Conservation (phyloP, 2,797 vertebrate genomes). For the Hafferia zeledoni region DNA sequence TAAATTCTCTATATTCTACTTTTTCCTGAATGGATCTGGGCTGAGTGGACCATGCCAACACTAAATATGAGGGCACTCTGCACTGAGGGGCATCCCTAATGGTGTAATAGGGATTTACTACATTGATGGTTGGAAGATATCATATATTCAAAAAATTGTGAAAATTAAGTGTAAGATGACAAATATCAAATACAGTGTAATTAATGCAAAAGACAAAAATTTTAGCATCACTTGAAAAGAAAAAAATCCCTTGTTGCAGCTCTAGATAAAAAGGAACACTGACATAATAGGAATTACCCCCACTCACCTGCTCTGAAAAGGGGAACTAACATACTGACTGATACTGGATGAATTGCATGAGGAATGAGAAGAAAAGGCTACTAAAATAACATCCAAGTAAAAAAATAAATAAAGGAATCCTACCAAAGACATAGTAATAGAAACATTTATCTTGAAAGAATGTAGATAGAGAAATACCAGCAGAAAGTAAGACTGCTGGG, state of each 20-base stretch:
- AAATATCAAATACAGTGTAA: background rate
- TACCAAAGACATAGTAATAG: background rate
- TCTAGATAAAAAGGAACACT: background rate
- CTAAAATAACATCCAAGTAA: background rate
- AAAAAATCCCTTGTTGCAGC: fast-evolving
- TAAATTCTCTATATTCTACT: background rate
- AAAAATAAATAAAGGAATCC: background rate
- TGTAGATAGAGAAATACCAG: background rate
- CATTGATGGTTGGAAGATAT: background rate
- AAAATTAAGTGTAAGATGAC: background rate
- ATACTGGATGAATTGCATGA: background rate
- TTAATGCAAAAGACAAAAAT: background rate
- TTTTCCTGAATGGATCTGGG: background rate
- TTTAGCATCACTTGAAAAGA: background rate
- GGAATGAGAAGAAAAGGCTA: background rate
- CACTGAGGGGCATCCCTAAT: background rate
- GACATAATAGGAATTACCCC: background rate
- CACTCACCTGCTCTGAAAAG: background rate
- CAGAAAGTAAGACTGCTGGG: background rate
- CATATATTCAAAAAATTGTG: background rate
- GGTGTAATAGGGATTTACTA: background rate
- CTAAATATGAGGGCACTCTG: background rate
- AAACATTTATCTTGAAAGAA: background rate
- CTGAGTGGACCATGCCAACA: background rate
- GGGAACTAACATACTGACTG: fast-evolving